These are phyloP conservation scores for Pristionchus maxplancki DNA, from an alignment of 2,888 invertebrate species.

Conservation along the genomic window DNA sequence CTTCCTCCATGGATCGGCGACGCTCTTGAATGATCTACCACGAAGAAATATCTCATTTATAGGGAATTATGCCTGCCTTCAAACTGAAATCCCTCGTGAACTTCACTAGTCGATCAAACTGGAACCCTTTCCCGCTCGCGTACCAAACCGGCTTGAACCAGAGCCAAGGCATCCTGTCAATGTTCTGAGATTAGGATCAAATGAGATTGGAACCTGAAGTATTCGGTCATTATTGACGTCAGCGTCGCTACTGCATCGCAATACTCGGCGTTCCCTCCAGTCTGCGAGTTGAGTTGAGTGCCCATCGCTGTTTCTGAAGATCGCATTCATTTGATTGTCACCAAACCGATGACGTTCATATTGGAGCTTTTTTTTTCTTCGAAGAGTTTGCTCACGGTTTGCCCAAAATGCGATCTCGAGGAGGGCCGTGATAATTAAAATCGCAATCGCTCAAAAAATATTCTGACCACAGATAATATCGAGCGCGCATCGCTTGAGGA, in stretches of 20 bases:
- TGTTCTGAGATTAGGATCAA: too few species aligned
- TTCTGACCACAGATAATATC: slow-evolving; percentile 34
- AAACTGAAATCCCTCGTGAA: slow-evolving; percentile 62
- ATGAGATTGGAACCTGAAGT: neutral
- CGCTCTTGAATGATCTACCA: slow-evolving; percentile 56
- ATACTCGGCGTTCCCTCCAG: slow-evolving; percentile 66
- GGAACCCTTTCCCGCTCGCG: slow-evolving; percentile 79
- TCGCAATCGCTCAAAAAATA: too few species aligned
- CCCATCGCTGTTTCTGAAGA: slow-evolving; percentile 76
- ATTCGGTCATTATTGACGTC: slow-evolving; percentile 56
- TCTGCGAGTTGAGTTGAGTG: slow-evolving; percentile 67
- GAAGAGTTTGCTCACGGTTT: too few species aligned
- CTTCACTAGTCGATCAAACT: slow-evolving; percentile 58
- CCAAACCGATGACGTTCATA: too few species aligned
- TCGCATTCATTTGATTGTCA: too few species aligned
- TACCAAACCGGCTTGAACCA: slow-evolving; percentile 82
- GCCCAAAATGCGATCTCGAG: too few species aligned
- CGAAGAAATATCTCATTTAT: too few species aligned
- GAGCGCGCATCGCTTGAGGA: slow-evolving; percentile 41
- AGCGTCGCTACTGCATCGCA: slow-evolving; percentile 66
- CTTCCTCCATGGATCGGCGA: slow-evolving; percentile 67
- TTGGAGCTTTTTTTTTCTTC: too few species aligned
- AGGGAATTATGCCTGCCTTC: too few species aligned
- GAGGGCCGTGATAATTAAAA: too few species aligned
- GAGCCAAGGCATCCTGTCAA: slow-evolving; percentile 82